Percentiles rank a stretch among this genome's conserved stretches.
phyloP scores from a whole-genome alignment of 2,113 vertebrate species.

The Psilopogon haemacephalus region DNA sequence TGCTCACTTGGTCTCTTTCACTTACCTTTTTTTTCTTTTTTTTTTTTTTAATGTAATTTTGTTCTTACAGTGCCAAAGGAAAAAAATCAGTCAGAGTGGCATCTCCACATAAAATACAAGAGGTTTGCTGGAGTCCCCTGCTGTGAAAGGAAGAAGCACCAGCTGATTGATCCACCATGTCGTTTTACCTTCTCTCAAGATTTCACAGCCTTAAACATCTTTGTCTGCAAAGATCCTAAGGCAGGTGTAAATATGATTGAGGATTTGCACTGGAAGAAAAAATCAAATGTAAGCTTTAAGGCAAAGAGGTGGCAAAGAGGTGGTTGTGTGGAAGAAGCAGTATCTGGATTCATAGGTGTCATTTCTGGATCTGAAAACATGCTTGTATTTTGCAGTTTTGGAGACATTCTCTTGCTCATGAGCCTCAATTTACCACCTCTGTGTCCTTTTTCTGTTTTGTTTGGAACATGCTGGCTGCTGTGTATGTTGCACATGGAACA shows the following conservation, averaged over 20 bases:
- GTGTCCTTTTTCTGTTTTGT: background rate
- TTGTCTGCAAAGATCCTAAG: conserved; percentile 43
- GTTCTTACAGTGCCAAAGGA: conserved; percentile 23
- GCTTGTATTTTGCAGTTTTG: conserved; percentile 49
- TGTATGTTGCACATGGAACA: background rate
- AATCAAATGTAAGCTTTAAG: background rate
- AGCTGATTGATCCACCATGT: conserved; percentile 36
- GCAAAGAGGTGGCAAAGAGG: background rate
- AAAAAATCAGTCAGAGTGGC: conserved; percentile 28
- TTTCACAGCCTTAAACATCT: conserved; percentile 31
- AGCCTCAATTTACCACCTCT: background rate
- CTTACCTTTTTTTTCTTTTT: background rate
- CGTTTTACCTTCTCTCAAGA: conserved; percentile 32
- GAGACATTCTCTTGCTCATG: background rate
- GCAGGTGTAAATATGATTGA: conserved; percentile 42
- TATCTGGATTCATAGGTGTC: conserved; percentile 10
- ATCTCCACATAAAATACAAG: background rate
- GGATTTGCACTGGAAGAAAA: conserved; percentile 4
- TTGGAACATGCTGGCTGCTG: background rate
- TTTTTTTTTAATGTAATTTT: conserved; percentile 26
- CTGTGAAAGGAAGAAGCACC: conserved; percentile 49
- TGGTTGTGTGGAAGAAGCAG: background rate
- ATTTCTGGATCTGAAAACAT: conserved; percentile 44
- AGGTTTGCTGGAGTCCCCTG: conserved; percentile 40
- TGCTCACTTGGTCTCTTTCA: background rate